phyloP scores from a whole-genome alignment of 37 sponge, comb jelly and placozoan genomes.

The Cladorhizidae sp. region DNA sequence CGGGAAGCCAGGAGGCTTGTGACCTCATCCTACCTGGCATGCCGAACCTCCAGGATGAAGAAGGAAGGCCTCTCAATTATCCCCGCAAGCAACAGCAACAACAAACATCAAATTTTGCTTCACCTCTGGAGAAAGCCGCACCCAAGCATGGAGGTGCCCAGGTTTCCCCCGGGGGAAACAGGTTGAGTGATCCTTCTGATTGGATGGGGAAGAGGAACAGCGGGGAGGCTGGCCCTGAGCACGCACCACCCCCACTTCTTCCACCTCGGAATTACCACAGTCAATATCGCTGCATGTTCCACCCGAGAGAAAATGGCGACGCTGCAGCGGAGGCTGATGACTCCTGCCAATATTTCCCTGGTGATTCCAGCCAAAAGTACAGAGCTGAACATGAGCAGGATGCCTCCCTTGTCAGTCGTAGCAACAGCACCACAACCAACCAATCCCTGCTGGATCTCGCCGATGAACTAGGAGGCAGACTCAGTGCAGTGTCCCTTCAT shows the following conservation, averaged over 20 bases:
- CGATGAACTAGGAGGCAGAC: neutral
- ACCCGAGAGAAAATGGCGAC: no score
- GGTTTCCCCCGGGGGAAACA: no score
- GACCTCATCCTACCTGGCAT: neutral
- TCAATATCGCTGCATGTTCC: neutral
- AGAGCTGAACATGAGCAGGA: neutral
- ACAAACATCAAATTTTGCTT: no score
- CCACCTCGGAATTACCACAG: conserved; percentile 1
- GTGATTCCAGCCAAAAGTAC: neutral
- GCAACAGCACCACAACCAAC: neutral
- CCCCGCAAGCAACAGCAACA: neutral
- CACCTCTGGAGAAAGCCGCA: no score
- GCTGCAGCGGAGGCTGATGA: no score
- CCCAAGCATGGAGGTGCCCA: no score
- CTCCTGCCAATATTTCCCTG: no score
- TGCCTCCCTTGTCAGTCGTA: neutral
- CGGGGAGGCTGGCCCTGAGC: no score
- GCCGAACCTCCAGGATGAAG: neutral
- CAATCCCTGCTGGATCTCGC: neutral
- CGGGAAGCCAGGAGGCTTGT: neutral
- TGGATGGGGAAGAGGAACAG: no score
- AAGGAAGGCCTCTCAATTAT: neutral
- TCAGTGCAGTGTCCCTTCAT: neutral
- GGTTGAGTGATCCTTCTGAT: no score
- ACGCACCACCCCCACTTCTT: neutral